Conservation (phyloP, 2,888 invertebrate genomes). For the Platerodrilus igneus region DNA sequence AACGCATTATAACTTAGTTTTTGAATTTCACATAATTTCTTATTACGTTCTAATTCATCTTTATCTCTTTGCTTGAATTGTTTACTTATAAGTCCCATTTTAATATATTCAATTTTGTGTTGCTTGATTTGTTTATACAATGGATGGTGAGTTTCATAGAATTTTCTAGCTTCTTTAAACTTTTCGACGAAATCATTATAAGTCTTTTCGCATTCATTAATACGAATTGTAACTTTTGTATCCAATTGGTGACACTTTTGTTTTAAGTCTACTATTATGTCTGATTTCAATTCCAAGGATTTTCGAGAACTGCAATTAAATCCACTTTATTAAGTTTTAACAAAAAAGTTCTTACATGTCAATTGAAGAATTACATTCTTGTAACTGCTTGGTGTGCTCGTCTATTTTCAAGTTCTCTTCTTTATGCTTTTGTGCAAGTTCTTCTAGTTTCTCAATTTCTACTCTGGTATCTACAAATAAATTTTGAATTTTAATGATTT, state of each 20-base stretch:
- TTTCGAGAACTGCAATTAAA: too few species aligned
- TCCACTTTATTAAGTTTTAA: not conserved
- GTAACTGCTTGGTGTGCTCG: not conserved
- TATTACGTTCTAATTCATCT: not conserved
- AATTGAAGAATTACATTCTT: not conserved
- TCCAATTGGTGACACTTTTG: not conserved
- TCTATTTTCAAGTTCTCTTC: not conserved
- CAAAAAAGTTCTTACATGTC: not conserved
- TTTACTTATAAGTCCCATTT: conserved; percentile 1
- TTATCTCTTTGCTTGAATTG: not conserved
- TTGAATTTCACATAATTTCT: not conserved
- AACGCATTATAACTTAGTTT: not conserved
- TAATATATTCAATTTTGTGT: not conserved
- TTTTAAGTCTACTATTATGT: conserved; percentile 1
- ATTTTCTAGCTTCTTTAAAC: conserved; percentile 1
- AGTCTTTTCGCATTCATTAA: not conserved
- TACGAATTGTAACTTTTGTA: not conserved
- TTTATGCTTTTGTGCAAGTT: not conserved
- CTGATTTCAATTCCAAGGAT: not conserved
- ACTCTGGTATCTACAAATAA: not conserved
- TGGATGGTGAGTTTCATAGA: conserved; percentile 5
- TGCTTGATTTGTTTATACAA: conserved; percentile 1
- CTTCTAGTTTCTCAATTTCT: not conserved
- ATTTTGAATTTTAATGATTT: not conserved
- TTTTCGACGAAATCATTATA: conserved; percentile 1